Base-by-base conservation (phyloP, 2,797 vertebrate species). In the Lacerta viridis region DNA sequence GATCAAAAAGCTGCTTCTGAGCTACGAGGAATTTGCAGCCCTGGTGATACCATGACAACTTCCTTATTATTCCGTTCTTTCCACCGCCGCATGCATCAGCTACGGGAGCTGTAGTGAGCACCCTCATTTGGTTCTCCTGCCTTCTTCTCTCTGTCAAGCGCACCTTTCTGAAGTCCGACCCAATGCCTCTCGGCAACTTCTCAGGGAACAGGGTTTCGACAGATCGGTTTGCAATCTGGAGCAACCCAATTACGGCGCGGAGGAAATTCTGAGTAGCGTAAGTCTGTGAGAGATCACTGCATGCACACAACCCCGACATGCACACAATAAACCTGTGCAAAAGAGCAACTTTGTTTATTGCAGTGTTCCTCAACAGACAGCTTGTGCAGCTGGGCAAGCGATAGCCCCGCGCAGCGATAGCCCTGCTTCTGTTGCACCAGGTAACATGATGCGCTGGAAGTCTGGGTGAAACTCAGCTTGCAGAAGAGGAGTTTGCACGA, bases 111-210 rank as follows among this genome's bases (percentile, higher is more conserved):
- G 61, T 80, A 20, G 80, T 0, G 9, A 79, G 78, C 8, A 1
- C 84, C 80, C 77, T 0, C 18, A 0, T 84, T 84, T 46, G 0
- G 0, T 46, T 29, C 20, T 91, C 76, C 89, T 88, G 61, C 84
- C 78, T 85, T 3, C 76, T 83, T 88, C 15, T 78, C 81, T 79
- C 71, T 86, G 91, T 92, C 83, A 93, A 72, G 69, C 83, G 25
- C 11, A 0, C 59, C 43, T 10, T 90, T 83, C 89, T 27, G 83
- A 90, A 92, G 81, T 69, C 69, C 61, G 72, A 6, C 50, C 0
- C 36, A 90, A 10, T 77, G 3, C 87, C 90, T 78, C 61, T 50
- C 0, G 17, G 25, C 55, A 55, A 33, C 50, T 17, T 43, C 68
- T 43, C 17, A 6, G 7, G 33, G 25, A 84, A 61, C 33, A 84